Conservation (phyloP, 1,140 invertebrate genomes). For the Heliconius hermathena region DNA sequence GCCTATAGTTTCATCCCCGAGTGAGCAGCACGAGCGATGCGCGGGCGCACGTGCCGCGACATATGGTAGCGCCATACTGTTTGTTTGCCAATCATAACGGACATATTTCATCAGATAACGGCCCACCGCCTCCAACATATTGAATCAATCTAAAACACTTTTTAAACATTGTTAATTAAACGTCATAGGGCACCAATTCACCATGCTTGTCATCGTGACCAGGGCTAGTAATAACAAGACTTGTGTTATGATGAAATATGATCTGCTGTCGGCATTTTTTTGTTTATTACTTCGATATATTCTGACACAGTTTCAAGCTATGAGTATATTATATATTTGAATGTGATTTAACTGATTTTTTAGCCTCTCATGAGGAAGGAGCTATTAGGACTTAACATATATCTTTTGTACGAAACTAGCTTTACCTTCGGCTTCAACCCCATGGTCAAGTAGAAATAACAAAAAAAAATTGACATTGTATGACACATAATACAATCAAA, state of each 20-base stretch:
- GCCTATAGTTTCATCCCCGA: slow-evolving; percentile 74
- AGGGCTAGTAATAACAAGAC: slow-evolving; percentile 29
- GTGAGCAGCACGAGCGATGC: slow-evolving; percentile 71
- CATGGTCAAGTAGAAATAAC: too few relatives aligned
- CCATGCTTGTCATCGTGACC: slow-evolving; percentile 56
- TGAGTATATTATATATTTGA: neutral
- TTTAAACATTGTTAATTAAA: slow-evolving; percentile 63
- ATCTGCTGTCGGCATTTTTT: neutral
- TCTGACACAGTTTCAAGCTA: neutral
- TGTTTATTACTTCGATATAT: neutral
- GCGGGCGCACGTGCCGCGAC: slow-evolving; percentile 79
- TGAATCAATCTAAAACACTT: slow-evolving; percentile 76
- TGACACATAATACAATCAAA: too few relatives aligned
- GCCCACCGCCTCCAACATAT: slow-evolving; percentile 67
- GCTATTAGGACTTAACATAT: too few relatives aligned
- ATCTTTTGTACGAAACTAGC: too few relatives aligned
- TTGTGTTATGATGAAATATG: slow-evolving; percentile 27
- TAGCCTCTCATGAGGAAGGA: too few relatives aligned
- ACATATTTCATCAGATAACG: slow-evolving; percentile 82
- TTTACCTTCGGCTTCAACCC: too few relatives aligned
- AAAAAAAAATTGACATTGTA: too few relatives aligned
- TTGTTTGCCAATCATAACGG: slow-evolving; percentile 82
- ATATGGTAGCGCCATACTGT: slow-evolving; percentile 80
- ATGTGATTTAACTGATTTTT: too few relatives aligned
- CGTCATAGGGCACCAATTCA: slow-evolving; percentile 62